Evolutionary conservation across 2,797 vertebrate species (phyloP), one percentile per base, ranked within the genome.

Genomic region (Neoniphon sammara): DNA sequence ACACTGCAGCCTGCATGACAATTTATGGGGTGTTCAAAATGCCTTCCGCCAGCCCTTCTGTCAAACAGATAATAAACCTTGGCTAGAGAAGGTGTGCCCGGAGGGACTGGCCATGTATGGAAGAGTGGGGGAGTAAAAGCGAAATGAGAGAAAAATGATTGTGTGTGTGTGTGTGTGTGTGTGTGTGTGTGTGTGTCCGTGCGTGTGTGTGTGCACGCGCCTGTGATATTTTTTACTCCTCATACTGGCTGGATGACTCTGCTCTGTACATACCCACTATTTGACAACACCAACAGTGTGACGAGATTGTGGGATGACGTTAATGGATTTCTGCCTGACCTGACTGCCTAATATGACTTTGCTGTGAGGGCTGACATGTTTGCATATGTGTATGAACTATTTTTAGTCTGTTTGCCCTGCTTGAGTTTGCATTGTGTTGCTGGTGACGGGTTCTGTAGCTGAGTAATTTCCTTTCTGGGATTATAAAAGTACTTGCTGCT

Each of bases 1-100:
- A 62, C 80, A 77, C 90, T 86, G 87, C 89, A 89, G 89, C 89
- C 87, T 85, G 83, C 84, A 87, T 89, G 87, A 91, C 88, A 90
- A 92, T 92, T 93, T 93, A 92, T 92, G 92, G 82, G 85, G 68
- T 90, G 92, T 90, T 91, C 86, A 85, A 85, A 27, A 90, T 85
- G 88, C 85, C 86, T 83, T 89, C 82, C 82, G 73, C 85, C 77
- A 87, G 81, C 85, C 88, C 90, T 91, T 91, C 89, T 90, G 91
- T 91, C 87, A 91, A 86, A 89, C 68, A 86, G 88, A 90, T 91
- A 90, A 92, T 92, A 90, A 91, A 89, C 79, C 80, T 89, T 87
- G 85, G 84, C 82, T 70, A 78, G 83, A 82, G 80, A 86, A 86
- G 91, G 88, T 84, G 81, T 81, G 84, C 87, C 85, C 79, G 79